Evolutionary conservation across 2,797 vertebrate genomes (phyloP).

Genomic region (Hyperoplus lanceolatus): DNA sequence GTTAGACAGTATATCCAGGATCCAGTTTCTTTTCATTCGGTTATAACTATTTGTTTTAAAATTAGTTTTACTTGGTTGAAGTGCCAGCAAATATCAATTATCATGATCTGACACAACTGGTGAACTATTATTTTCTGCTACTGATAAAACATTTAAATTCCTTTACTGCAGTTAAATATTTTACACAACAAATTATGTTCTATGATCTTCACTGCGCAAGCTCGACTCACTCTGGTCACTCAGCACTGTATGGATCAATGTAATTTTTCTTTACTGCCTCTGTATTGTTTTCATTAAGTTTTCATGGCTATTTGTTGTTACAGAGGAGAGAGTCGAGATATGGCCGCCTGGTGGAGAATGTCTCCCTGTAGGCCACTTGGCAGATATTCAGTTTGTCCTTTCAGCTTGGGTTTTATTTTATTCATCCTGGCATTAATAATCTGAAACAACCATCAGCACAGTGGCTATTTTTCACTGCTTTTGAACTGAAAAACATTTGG

Average conservation of each 20-base stretch:
- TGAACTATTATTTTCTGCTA: not conserved
- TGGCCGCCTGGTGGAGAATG: not conserved
- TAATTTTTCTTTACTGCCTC: not conserved
- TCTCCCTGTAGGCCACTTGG: not conserved
- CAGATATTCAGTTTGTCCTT: not conserved
- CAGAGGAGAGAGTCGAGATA: not conserved
- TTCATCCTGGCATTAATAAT: not conserved
- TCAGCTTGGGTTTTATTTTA: not conserved
- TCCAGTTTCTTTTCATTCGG: not conserved
- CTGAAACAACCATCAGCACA: not conserved
- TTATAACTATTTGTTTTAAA: not conserved
- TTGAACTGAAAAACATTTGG: not conserved
- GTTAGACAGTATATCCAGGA: fast-evolving
- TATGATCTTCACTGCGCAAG: not conserved
- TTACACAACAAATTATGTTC: not conserved
- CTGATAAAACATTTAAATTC: not conserved
- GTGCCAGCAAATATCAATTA: not conserved
- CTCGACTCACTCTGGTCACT: not conserved
- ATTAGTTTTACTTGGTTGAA: not conserved
- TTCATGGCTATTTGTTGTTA: not conserved
- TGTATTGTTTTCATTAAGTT: not conserved
- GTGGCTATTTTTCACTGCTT: not conserved
- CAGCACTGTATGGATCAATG: not conserved
- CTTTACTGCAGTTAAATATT: not conserved
- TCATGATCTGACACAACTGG: not conserved